Evolutionary conservation across 2,797 vertebrate genomes (phyloP).

Genomic region (Eutrigla gurnardus): DNA sequence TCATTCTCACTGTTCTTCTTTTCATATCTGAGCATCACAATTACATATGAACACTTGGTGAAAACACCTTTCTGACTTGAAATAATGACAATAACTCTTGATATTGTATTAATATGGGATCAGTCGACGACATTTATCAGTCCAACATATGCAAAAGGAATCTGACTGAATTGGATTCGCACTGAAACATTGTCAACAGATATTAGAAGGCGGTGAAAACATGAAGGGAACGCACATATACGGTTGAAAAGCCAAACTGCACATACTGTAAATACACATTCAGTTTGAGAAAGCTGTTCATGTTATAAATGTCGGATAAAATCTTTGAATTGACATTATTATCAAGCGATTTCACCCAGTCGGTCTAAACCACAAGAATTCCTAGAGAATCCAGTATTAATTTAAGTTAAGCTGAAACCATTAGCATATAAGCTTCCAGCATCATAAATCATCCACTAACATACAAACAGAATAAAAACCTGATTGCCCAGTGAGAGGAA

Average conservation of each 20-base stretch:
- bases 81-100: background rate
- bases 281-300: conserved; percentile 4
- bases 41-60: background rate
- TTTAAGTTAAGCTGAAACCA: conserved; percentile 30
- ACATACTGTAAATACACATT: conserved; percentile 12
- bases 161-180: background rate
- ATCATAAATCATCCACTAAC: conserved; percentile 49
- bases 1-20: background rate
- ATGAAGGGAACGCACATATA: background rate
- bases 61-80: background rate
- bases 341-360: conserved; percentile 16
- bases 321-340: conserved; percentile 36
- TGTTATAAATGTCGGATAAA: conserved; percentile 14
- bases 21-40: background rate
- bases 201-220: conserved; percentile 11
- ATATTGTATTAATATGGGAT: background rate
- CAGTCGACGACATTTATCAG: background rate
- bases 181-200: background rate
- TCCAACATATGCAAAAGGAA: background rate
- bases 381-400: conserved; percentile 29
- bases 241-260: conserved; percentile 3
- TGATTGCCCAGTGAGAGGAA: conserved; percentile 37
- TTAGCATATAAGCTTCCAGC: conserved; percentile 38
- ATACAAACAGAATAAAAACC: conserved; percentile 47
- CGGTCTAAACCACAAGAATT: conserved; percentile 15